Percentiles rank a stretch among this genome's conserved stretches.
These are phyloP conservation scores for Eupithecia pulchellata DNA, from an alignment of 2,888 invertebrate genomes.

Conservation along the genomic window DNA sequence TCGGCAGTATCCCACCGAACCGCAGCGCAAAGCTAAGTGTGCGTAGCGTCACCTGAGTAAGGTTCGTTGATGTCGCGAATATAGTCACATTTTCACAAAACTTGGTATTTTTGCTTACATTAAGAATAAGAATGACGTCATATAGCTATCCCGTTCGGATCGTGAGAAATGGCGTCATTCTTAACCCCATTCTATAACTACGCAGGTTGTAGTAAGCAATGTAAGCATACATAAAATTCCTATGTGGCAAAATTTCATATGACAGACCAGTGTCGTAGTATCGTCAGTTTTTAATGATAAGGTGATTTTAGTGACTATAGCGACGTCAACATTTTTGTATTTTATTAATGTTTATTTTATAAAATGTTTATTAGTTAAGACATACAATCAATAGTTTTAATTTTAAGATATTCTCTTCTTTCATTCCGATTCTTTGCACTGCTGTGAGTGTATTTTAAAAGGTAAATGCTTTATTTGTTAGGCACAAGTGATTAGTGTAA, in stretches of 20 bases:
- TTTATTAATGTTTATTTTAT: conserved; percentile 59
- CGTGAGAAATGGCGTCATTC: not conserved
- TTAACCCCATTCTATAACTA: not conserved
- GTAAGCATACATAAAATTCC: not conserved
- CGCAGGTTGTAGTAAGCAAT: not conserved
- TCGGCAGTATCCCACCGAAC: conserved; percentile 79
- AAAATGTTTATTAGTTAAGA: conserved; percentile 52
- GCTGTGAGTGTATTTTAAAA: conserved; percentile 36
- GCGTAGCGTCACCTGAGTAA: conserved; percentile 81
- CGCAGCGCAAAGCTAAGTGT: conserved; percentile 62
- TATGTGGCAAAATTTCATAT: not conserved
- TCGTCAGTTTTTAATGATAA: not conserved
- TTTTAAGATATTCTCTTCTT: conserved; percentile 68
- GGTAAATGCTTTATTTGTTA: conserved; percentile 33
- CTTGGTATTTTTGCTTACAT: not conserved
- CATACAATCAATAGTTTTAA: conserved; percentile 47
- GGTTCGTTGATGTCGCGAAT: conserved; percentile 53
- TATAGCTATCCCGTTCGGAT: not conserved
- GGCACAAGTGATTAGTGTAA: conserved; percentile 37
- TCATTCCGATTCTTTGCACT: conserved; percentile 68
- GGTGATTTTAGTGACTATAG: conserved; percentile 47
- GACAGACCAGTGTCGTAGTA: not conserved
- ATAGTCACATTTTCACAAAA: conserved; percentile 47
- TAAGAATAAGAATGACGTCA: not conserved
- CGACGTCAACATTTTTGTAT: conserved; percentile 43